These are phyloP conservation scores for Peribatodes rhomboidaria DNA, from an alignment of 2,888 invertebrate genomes.

Conservation along the genomic window DNA sequence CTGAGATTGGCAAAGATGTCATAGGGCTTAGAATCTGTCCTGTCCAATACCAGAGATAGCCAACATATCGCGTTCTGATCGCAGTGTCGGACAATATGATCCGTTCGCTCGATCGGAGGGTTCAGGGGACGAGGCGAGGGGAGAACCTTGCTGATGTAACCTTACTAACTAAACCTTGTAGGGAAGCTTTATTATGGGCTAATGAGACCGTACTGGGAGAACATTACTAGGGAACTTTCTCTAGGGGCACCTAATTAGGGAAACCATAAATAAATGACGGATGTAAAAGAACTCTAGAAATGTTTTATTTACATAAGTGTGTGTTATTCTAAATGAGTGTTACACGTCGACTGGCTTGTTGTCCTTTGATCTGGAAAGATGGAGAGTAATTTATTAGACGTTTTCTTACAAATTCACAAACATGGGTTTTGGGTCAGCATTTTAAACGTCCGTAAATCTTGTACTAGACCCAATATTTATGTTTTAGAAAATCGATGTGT, in stretches of 20 bases:
- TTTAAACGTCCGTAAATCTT: too few species aligned
- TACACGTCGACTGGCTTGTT: constrained; percentile 61
- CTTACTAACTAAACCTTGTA: too few species aligned
- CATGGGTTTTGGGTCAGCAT: too few species aligned
- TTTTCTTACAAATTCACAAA: background rate
- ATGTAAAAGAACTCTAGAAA: background rate
- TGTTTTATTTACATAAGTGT: constrained; percentile 45
- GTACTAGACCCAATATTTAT: too few species aligned
- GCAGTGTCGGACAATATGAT: constrained; percentile 21
- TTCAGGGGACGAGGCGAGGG: constrained; percentile 2
- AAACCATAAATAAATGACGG: background rate
- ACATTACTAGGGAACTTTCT: too few species aligned
- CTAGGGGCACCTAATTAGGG: background rate
- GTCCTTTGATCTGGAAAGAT: constrained; percentile 41
- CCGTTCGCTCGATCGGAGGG: constrained; percentile 34
- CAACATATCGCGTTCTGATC: constrained; percentile 25
- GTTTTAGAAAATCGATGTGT: background rate
- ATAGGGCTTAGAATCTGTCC: constrained; percentile 94
- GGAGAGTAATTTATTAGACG: background rate
- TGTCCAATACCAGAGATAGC: constrained; percentile 80
- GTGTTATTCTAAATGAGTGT: constrained; percentile 7
- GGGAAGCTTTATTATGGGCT: too few species aligned
- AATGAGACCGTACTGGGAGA: too few species aligned
- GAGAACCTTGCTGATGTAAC: too few species aligned
- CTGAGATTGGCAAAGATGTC: constrained; percentile 96